Base-by-base conservation (phyloP, 2,113 vertebrate species). In the Tamias sibiricus region DNA sequence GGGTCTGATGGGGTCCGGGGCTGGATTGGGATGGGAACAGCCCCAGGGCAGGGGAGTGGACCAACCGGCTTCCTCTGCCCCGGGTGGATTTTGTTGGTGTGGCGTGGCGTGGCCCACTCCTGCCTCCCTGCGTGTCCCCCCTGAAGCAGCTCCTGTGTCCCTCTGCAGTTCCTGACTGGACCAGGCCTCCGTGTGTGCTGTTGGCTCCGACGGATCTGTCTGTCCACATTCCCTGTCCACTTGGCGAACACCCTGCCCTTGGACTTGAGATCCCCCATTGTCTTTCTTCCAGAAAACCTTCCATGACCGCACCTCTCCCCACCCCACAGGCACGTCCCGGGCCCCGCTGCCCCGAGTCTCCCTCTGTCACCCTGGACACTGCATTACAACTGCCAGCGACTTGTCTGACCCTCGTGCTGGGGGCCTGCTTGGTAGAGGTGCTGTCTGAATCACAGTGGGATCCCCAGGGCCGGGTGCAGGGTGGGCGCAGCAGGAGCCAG, bases 291-390 rank as follows among this genome's bases (percentile, higher is more conserved):
- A 68, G 74, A 35, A 69, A 81, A 16, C n/a, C 40, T 79, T 64
- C 9, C 30, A 8, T 64, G 71, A 47, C 35, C 12, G 44, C 40
- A 1, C 37, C 16, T 4, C 8, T 14, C 0, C 0, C 7, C 35
- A 14, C 42, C 22, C 14, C 22, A 10, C 42, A 11, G 13, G 13
- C 11, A 4, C 62, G 52, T 64, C 30, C 19, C 42, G 74, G 30
- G 14, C 9, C 47, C 32, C 20, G 13, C 22, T 8, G 10, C 69
- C 40, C 66, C 1, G 3, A 3, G 35, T 35, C 30, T 52, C 11
- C 81, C 26, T 81, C 7, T 28, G 32, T 26, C 7, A 37, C 24
- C 57, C 22, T 11, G n/a, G 80, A n/a, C 11, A 20, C 20, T 24
- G 32, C 40, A 40, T 28, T 62, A 35, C 8, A 28, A n/a, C 72